Conservation (phyloP, 2,888 invertebrate genomes). For the Oxycera nigricornis region DNA sequence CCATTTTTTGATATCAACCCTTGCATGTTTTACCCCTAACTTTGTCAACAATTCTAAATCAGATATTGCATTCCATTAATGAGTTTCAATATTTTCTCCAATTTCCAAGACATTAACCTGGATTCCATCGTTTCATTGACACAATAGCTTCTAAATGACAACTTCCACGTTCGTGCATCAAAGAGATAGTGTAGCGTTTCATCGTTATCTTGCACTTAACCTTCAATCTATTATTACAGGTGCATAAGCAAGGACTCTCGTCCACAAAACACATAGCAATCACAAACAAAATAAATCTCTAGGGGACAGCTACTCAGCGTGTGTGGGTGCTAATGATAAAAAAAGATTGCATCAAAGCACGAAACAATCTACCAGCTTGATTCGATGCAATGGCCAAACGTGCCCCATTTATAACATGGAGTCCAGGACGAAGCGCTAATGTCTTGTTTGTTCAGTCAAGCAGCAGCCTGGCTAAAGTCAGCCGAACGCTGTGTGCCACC, state of each 20-base stretch:
- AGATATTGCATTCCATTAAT: no score
- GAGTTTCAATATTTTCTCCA: no score
- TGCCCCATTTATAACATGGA: conserved; percentile 21
- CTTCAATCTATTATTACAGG: neutral
- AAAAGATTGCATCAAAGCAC: conserved; percentile 32
- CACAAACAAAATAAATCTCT: neutral
- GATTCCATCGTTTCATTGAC: no score
- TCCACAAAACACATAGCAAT: neutral
- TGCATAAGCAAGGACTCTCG: neutral
- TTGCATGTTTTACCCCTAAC: no score
- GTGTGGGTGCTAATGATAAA: conserved; percentile 20
- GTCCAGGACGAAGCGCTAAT: conserved; percentile 33
- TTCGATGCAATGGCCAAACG: conserved; percentile 18
- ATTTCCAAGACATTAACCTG: no score
- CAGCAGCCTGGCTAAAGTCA: neutral
- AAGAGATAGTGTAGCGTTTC: neutral
- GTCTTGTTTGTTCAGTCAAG: conserved; percentile 26
- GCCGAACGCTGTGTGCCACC: neutral
- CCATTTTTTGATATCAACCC: no score
- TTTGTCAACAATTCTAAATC: no score
- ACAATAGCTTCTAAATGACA: no score
- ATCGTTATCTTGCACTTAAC: conserved; percentile 13
- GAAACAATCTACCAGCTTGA: conserved; percentile 26
- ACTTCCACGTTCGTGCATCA: no score
- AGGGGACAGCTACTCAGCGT: no score